Evolutionary conservation across 1,140 invertebrate species (phyloP).

Genomic region (Neodiprion lecontei): DNA sequence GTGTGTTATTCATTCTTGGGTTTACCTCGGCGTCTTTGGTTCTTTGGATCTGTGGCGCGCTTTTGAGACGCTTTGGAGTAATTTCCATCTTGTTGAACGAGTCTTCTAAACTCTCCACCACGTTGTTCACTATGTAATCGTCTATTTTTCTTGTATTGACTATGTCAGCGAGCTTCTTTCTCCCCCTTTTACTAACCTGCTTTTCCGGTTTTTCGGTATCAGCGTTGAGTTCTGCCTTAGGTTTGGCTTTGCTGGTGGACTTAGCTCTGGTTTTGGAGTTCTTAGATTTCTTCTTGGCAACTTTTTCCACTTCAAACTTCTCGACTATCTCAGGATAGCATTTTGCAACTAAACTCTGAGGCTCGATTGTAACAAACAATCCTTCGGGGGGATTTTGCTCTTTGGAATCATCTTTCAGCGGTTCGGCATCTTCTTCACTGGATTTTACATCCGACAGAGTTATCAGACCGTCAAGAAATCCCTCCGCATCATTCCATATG

Average conservation of each 20-base stretch:
- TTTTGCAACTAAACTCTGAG: constrained; percentile 67
- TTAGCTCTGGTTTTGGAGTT: constrained; percentile 54
- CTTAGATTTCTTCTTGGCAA: constrained; percentile 59
- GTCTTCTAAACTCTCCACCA: constrained; percentile 35
- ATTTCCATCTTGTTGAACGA: constrained; percentile 42
- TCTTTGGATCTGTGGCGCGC: constrained; percentile 42
- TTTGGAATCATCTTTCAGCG: constrained; percentile 29
- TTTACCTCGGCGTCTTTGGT: constrained; percentile 37
- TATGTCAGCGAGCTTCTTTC: constrained; percentile 13
- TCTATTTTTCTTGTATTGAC: constrained; percentile 24
- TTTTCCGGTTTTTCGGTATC: constrained; percentile 36
- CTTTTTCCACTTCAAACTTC: constrained; percentile 67
- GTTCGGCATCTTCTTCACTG: constrained; percentile 32
- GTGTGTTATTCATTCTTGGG: constrained; percentile 39
- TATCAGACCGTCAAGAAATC: constrained; percentile 63
- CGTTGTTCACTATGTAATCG: neutral
- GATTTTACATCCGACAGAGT: constrained; percentile 61
- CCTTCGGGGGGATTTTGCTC: constrained; percentile 51
- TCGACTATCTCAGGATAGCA: constrained; percentile 74
- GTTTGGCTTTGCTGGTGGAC: constrained; percentile 46
- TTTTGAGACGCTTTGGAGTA: constrained; percentile 28
- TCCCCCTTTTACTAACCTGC: constrained; percentile 16
- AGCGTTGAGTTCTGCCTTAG: constrained; percentile 47
- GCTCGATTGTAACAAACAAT: constrained; percentile 70
- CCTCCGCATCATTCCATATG: constrained; percentile 68